Conservation (phyloP, 2,888 invertebrate species). For the Rhaphigaster nebulosa region DNA sequence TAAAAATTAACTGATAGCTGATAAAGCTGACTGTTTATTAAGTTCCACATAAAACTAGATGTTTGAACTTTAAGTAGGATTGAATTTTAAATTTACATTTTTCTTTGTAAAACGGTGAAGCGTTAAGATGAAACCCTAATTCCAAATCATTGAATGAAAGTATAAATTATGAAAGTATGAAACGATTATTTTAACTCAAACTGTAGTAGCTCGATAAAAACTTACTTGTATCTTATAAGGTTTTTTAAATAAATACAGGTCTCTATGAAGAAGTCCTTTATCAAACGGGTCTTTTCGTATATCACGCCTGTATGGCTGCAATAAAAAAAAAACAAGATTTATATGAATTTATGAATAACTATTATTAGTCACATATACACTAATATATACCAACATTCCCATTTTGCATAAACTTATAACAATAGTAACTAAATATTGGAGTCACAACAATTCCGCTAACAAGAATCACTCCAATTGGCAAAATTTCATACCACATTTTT, state of each 20-base stretch:
- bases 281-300: constrained; percentile 71
- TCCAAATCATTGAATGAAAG: not conserved
- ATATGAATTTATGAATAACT: not conserved
- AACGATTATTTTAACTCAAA: not conserved
- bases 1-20: not conserved
- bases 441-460: constrained; percentile 75
- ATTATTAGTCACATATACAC: too few species aligned
- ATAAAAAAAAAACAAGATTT: constrained; percentile 5
- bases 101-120: not conserved
- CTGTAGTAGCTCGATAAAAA: constrained; percentile 63
- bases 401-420: constrained; percentile 73
- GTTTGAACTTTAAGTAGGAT: not conserved
- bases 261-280: constrained; percentile 74
- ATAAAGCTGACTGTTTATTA: not conserved
- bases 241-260: constrained; percentile 74
- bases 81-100: not conserved
- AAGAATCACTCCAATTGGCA: constrained; percentile 76
- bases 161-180: not conserved
- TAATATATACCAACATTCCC: constrained; percentile 75
- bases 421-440: constrained; percentile 74
- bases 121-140: not conserved
- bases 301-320: constrained; percentile 71
- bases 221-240: constrained; percentile 76
- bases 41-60: not conserved
- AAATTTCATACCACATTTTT: constrained; percentile 81